Evolutionary conservation across 1,140 invertebrate species (phyloP), one percentile per base, ranked within the genome.

Genomic region (Palaemon carinicauda): DNA sequence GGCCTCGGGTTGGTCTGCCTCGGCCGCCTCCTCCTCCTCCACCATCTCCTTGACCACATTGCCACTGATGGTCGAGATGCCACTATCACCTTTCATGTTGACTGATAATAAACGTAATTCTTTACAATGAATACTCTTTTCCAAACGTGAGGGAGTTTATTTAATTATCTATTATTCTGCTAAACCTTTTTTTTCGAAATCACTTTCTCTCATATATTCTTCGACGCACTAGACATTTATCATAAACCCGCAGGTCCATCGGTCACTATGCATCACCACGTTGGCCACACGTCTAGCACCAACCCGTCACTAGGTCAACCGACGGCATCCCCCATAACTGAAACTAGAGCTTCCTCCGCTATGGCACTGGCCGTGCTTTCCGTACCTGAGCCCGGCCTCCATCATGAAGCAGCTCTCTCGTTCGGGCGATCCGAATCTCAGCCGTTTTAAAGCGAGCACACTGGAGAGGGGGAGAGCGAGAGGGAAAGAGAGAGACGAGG

Each of bases 11-110:
- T 15, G 3, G 60, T 14, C 60, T 15, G 60, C 60, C 2, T 0
- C n/a, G 51, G 52, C 29, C 50, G 21, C 41, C 14, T 24, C 51
- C 50, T 51, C 52, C 56, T 24, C 53, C 15, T 51, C 53, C 5
- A 27, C 51, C 14, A 24, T 29, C 24, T 80, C 77, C 53, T 53
- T 80, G 24, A 80, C 77, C 53, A 29, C 77, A 60, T 51, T n/a
- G 24, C 77, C 77, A 21, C 77, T 80, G 51, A 80, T 80, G 53
- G 77, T 56, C 77, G 29, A 24, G 12, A 80, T 53, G 27, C 77
- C 53, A 33, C 24, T 51, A 29, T 80, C 77, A 80, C 77, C 77
- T 60, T 80, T 80, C 77, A 80, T 80, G 21, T 12, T 69, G 29
- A 29, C 60, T 3, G 41, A 51, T 24, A 12, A 50, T 7, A 12